Conservation (phyloP, 2,797 vertebrate species). For the Ceyx erithaca region DNA sequence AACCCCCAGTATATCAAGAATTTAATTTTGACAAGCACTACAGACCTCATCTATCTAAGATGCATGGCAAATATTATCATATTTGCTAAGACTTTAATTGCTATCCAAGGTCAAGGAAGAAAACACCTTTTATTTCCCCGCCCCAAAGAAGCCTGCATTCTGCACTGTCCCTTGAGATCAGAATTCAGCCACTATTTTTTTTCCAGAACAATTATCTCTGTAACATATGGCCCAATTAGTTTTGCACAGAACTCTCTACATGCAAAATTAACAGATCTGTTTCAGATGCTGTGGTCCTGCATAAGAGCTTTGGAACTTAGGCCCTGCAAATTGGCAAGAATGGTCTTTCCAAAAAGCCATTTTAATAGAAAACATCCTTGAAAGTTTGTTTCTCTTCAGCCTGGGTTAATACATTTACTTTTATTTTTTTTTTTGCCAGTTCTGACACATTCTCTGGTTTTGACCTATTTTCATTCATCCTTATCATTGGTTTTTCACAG, state of each 20-base stretch:
- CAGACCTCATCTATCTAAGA: background rate
- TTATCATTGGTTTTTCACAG: background rate
- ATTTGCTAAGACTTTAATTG: background rate
- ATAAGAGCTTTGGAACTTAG: background rate
- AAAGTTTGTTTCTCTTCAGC: background rate
- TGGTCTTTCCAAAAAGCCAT: background rate
- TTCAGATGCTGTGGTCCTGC: background rate
- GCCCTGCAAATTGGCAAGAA: background rate
- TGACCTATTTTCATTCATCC: background rate
- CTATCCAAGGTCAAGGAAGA: background rate
- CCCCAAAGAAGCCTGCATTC: background rate
- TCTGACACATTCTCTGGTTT: background rate
- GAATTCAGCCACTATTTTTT: background rate
- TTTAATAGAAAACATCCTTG: background rate
- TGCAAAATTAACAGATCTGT: background rate
- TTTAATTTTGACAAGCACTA: background rate
- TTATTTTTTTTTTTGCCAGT: background rate
- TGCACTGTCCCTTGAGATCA: background rate
- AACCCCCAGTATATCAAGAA: background rate
- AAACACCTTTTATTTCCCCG: fast-evolving
- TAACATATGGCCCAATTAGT: too few relatives aligned
- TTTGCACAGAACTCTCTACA: background rate
- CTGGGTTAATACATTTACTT: background rate
- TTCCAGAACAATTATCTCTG: background rate
- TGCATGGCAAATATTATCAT: background rate